Evolutionary conservation across 2,113 vertebrate genomes (phyloP).

Genomic region (Neodontobutis hainanensis): DNA sequence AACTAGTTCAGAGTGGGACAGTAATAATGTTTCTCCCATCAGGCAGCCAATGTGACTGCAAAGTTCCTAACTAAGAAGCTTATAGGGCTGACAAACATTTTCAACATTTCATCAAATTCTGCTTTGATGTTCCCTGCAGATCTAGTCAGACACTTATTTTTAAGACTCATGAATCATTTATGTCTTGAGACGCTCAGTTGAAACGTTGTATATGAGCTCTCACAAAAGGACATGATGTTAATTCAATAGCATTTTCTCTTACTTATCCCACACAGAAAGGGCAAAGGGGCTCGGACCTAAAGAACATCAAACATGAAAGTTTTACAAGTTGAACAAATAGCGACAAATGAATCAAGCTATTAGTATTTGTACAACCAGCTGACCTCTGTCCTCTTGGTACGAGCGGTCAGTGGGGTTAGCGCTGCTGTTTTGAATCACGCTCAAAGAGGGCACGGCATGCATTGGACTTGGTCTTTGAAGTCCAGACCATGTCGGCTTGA

Average conservation of each 20-base stretch:
- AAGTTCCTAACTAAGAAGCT: constrained; percentile 66
- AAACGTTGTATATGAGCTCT: constrained; percentile 20
- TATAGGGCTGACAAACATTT: constrained; percentile 56
- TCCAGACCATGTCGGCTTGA: constrained; percentile 58
- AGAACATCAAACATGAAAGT: constrained; percentile 51
- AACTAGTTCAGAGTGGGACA: constrained; percentile 27
- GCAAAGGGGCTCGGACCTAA: constrained; percentile 26
- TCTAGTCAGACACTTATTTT: constrained; percentile 4
- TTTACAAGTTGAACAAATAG: constrained; percentile 28
- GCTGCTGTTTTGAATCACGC: constrained; percentile 45
- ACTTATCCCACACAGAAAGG: constrained; percentile 21
- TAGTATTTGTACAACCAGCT: constrained; percentile 45
- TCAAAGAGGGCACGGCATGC: constrained; percentile 50
- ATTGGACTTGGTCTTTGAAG: constrained; percentile 72
- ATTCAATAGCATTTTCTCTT: constrained; percentile 29
- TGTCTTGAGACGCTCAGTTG: constrained; percentile 14
- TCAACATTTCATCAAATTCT: constrained; percentile 63
- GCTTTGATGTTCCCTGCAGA: constrained; percentile 59
- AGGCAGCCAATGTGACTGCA: constrained; percentile 50
- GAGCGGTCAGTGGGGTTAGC: constrained; percentile 59
- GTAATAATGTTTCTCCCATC: constrained; percentile 40
- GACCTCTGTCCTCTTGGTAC: constrained; percentile 56
- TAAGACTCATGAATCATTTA: constrained; percentile 33
- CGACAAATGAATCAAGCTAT: constrained; percentile 42
- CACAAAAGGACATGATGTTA: constrained; percentile 21